phyloP scores from a whole-genome alignment of 2,888 invertebrate genomes.

The Parelbella ahira region DNA sequence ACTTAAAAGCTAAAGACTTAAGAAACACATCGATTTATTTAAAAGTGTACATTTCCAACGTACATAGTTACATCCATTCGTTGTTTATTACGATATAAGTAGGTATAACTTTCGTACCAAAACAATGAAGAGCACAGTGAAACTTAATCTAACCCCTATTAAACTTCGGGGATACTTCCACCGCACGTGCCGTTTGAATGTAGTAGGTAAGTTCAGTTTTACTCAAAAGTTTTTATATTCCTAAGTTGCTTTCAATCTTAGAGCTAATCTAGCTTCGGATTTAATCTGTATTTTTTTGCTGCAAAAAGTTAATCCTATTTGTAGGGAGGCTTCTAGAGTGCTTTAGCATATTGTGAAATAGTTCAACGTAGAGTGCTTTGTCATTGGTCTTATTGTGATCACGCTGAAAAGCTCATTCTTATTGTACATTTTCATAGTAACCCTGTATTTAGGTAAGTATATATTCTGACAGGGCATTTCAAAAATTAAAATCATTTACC shows the following conservation, averaged over 20 bases:
- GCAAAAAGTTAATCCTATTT: neutral
- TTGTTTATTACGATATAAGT: no score
- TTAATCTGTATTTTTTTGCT: conserved; percentile 1
- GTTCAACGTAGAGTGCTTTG: neutral
- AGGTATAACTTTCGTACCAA: neutral
- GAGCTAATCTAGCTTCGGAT: conserved; percentile 7
- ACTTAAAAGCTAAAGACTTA: no score
- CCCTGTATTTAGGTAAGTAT: no score
- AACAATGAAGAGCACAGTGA: neutral
- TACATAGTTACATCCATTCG: neutral
- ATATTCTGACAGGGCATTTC: no score
- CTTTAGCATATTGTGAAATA: conserved; percentile 1
- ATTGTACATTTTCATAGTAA: no score
- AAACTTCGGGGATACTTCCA: conserved; percentile 5
- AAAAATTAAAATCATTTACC: no score
- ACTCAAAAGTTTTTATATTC: neutral
- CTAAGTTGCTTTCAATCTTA: conserved; percentile 2
- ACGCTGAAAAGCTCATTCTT: no score
- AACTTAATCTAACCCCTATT: conserved; percentile 3
- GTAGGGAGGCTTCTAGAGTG: neutral
- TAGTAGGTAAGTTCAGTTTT: conserved; percentile 8
- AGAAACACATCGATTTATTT: no score
- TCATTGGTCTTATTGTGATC: no score
- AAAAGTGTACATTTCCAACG: neutral
- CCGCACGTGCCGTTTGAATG: neutral